Percentiles rank a stretch among this genome's conserved stretches.
Conservation (phyloP, 2,113 vertebrate species). For the Pachypanchax playfairii region DNA sequence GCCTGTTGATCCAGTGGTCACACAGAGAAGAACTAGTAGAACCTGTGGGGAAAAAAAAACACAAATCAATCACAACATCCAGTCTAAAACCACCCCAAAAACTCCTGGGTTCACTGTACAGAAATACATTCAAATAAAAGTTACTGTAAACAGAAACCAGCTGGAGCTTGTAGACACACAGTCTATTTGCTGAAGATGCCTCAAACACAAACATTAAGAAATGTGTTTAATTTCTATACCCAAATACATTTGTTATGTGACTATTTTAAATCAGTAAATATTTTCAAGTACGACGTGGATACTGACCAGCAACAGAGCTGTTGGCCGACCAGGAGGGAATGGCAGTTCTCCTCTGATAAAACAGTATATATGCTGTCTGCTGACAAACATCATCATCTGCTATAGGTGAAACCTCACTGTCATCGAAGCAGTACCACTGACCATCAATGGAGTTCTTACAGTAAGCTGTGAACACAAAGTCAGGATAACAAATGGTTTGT, state of each 20-base stretch:
- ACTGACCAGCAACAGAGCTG: conserved; percentile 94
- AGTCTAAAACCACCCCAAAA: neutral
- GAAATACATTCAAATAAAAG: too few species aligned
- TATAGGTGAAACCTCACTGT: conserved; percentile 92
- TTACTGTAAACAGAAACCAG: neutral
- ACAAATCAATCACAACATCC: neutral
- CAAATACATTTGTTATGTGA: neutral
- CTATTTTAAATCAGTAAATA: neutral
- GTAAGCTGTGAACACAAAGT: conserved; percentile 52
- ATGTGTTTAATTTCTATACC: too few species aligned
- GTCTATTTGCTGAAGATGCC: neutral
- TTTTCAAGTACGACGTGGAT: neutral
- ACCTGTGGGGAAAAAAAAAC: conserved; percentile 78
- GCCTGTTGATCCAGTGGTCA: conserved; percentile 96
- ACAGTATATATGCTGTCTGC: conserved; percentile 94
- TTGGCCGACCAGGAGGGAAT: conserved; percentile 98
- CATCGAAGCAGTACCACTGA: conserved; percentile 98
- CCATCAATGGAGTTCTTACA: conserved; percentile 96
- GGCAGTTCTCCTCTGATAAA: conserved; percentile 94
- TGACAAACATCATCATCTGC: conserved; percentile 93
- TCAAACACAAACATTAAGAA: neutral
- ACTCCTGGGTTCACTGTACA: neutral
- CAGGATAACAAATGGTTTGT: neutral
- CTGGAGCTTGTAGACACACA: neutral
- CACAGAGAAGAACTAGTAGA: conserved; percentile 97